Percentiles rank a stretch among this genome's conserved stretches.
Conservation (phyloP, 2,888 invertebrate species). For the Pyrochroa serraticornis region DNA sequence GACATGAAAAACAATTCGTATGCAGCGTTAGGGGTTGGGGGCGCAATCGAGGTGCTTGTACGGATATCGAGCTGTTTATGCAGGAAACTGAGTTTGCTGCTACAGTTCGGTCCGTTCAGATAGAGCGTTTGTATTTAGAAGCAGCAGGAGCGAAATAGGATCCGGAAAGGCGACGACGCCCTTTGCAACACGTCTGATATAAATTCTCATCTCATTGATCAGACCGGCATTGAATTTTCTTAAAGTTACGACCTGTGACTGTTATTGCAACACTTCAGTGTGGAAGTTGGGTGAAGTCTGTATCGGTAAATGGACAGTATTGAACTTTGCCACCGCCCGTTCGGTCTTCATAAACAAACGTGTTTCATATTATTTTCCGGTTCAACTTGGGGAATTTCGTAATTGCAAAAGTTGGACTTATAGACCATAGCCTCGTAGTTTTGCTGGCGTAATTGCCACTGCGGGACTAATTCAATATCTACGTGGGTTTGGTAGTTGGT, state of each 20-base stretch:
- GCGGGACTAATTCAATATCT: constrained; percentile 28
- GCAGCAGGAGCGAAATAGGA: no score
- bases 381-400: constrained; percentile 25
- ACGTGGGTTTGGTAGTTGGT: constrained; percentile 19
- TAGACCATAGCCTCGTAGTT: constrained; percentile 14
- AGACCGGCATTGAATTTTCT: constrained; percentile 4
- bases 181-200: neutral
- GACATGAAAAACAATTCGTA: constrained; percentile 4
- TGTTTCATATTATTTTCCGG: constrained; percentile 30
- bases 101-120: no score
- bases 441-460: constrained; percentile 21
- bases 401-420: constrained; percentile 28
- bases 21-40: no score
- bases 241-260: neutral
- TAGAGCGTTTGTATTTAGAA: no score
- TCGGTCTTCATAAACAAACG: neutral
- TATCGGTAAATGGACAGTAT: neutral
- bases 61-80: no score
- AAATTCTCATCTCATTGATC: constrained; percentile 2
- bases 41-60: no score
- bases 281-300: neutral
- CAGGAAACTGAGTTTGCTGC: no score
- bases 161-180: neutral
- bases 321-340: neutral
- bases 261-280: neutral